Percentiles rank a stretch among this genome's conserved stretches.
Conservation (phyloP, 2,888 invertebrate species). For the Cyrtodaria siliqua region DNA sequence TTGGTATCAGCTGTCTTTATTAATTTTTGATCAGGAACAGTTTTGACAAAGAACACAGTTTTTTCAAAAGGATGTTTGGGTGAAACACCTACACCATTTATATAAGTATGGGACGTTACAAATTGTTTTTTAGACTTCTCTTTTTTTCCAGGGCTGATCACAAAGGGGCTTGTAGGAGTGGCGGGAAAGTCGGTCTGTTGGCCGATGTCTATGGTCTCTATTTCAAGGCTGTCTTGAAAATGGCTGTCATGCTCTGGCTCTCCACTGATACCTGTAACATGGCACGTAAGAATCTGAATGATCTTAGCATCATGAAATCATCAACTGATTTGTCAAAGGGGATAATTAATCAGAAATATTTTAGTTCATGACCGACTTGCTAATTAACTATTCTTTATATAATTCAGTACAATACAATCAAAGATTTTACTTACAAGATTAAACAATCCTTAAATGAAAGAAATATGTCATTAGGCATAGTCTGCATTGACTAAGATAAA, state of each 20-base stretch:
- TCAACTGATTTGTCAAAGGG: too few relatives aligned
- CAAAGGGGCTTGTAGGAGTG: slow-evolving; percentile 27
- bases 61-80: slow-evolving; percentile 61
- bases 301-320: too few relatives aligned
- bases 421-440: too few relatives aligned
- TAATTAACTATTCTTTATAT: too few relatives aligned
- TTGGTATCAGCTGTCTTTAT: slow-evolving; percentile 13
- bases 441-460: too few relatives aligned
- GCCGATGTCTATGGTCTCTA: slow-evolving; percentile 48
- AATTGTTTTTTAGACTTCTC: slow-evolving; percentile 33
- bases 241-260: slow-evolving; percentile 17
- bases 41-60: slow-evolving; percentile 61
- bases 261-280: slow-evolving; percentile 26
- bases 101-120: slow-evolving; percentile 52
- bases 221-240: slow-evolving; percentile 9
- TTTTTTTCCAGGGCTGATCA: slow-evolving; percentile 5
- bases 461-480: too few relatives aligned
- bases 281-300: too few relatives aligned
- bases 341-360: too few relatives aligned
- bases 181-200: slow-evolving; percentile 58
- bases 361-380: too few relatives aligned
- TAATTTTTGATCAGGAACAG: slow-evolving; percentile 20
- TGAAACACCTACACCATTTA: slow-evolving; percentile 31
- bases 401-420: too few relatives aligned
- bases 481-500: too few relatives aligned